Conservation (phyloP, 2,888 invertebrate species). For the Calliphora vomitoria region DNA sequence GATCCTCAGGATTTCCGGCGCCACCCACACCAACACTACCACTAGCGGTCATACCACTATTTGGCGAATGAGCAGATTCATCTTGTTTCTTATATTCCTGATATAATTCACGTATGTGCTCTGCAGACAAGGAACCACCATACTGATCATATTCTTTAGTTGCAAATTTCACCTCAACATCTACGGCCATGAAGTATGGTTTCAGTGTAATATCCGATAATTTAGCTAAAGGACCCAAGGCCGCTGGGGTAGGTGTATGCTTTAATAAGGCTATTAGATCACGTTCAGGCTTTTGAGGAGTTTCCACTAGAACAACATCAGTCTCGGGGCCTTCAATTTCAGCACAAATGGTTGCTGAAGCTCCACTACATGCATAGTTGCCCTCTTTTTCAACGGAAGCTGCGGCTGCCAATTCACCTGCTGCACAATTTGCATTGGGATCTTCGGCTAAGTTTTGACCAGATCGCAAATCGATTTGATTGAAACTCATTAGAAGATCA, state of each 20-base stretch:
- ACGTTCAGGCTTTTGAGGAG: constrained; percentile 89
- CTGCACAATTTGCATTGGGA: constrained; percentile 85
- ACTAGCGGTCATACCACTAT: constrained; percentile 75
- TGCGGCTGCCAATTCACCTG: constrained; percentile 77
- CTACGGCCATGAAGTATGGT: constrained; percentile 87
- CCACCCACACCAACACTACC: constrained; percentile 70
- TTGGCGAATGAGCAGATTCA: constrained; percentile 81
- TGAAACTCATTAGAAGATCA: constrained; percentile 86
- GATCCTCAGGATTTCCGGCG: constrained; percentile 78
- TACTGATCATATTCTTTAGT: constrained; percentile 82
- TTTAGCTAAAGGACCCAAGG: constrained; percentile 79
- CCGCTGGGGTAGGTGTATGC: constrained; percentile 84
- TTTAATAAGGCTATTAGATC: constrained; percentile 90
- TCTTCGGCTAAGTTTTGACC: constrained; percentile 84
- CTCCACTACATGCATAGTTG: constrained; percentile 75
- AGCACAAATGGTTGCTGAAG: constrained; percentile 87
- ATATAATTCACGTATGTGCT: constrained; percentile 87
- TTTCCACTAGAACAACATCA: constrained; percentile 91
- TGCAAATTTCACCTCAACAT: constrained; percentile 85
- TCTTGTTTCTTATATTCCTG: constrained; percentile 87
- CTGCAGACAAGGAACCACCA: constrained; percentile 82
- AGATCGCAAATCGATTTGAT: constrained; percentile 85
- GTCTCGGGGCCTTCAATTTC: constrained; percentile 94
- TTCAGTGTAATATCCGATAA: constrained; percentile 85
- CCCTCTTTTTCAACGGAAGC: constrained; percentile 71